Percentiles rank a stretch among this genome's conserved stretches.
These are phyloP conservation scores for Entomyzon cyanotis DNA, from an alignment of 2,113 vertebrate species.

Conservation along the genomic window DNA sequence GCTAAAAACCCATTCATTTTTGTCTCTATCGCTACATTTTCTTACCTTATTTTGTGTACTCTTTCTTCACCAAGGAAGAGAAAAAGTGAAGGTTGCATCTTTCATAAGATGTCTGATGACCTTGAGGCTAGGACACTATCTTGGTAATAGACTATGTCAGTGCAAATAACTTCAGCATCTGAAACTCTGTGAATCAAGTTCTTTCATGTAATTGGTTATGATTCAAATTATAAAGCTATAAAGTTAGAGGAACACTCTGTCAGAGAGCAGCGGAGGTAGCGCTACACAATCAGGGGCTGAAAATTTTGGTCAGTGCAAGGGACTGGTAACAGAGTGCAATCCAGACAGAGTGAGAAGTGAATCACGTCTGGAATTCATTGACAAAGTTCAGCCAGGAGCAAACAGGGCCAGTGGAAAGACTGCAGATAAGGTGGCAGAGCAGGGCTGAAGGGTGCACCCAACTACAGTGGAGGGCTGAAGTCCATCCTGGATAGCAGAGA, in stretches of 20 bases:
- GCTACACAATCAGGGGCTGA: not conserved
- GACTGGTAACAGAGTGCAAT: not conserved
- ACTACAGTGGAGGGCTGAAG: not conserved
- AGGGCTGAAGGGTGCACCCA: not conserved
- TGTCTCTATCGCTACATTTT: not conserved
- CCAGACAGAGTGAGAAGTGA: not conserved
- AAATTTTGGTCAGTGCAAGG: not conserved
- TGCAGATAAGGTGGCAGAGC: not conserved
- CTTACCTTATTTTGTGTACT: not conserved
- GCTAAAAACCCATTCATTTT: not conserved
- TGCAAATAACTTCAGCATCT: not conserved
- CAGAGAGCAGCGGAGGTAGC: not conserved
- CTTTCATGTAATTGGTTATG: not conserved
- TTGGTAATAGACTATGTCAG: not conserved
- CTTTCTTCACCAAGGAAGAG: not conserved
- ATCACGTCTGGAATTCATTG: not conserved
- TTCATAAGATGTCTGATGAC: not conserved
- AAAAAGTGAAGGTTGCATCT: not conserved
- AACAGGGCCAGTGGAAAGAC: not conserved
- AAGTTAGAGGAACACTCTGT: not conserved
- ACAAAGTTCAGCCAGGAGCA: not conserved
- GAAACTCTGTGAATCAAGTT: not conserved
- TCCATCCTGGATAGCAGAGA: not conserved
- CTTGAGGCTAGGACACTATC: not conserved
- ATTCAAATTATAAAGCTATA: not conserved